These are phyloP conservation scores for Gavialis gangeticus DNA, from an alignment of 2,113 vertebrate species.

Conservation along the genomic window DNA sequence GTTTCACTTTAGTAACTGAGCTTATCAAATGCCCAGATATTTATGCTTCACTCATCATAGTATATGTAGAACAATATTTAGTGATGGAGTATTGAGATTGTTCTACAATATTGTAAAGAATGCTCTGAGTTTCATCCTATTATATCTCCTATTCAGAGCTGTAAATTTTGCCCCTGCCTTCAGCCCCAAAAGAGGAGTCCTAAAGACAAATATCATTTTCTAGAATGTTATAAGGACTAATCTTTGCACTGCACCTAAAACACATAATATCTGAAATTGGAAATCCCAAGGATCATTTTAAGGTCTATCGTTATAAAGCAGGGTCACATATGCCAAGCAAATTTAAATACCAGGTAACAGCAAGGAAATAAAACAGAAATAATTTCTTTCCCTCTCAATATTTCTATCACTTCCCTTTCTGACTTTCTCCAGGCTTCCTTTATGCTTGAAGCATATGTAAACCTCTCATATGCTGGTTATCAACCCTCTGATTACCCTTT, in stretches of 20 bases:
- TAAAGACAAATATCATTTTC: neutral
- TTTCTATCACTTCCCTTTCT: neutral
- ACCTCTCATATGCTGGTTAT: accelerated
- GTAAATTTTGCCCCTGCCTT: neutral
- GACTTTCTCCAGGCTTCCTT: neutral
- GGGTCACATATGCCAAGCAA: neutral
- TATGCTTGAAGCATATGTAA: neutral
- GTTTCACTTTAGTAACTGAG: neutral
- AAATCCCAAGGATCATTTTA: neutral
- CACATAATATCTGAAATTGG: neutral
- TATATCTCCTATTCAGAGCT: neutral
- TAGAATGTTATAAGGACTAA: neutral
- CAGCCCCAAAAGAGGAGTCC: neutral
- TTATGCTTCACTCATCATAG: neutral
- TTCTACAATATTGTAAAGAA: neutral
- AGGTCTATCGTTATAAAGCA: accelerated
- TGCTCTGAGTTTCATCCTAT: slow-evolving; percentile 23
- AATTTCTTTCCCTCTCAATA: neutral
- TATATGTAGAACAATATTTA: neutral
- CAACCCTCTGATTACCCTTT: neutral
- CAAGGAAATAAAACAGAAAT: neutral
- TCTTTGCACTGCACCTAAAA: neutral
- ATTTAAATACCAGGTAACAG: neutral
- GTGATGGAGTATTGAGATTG: neutral
- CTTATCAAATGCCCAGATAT: neutral